Base-by-base conservation (phyloP, 53 echinoderm and acorn worm species). In the Zoroaster sp. region DNA sequence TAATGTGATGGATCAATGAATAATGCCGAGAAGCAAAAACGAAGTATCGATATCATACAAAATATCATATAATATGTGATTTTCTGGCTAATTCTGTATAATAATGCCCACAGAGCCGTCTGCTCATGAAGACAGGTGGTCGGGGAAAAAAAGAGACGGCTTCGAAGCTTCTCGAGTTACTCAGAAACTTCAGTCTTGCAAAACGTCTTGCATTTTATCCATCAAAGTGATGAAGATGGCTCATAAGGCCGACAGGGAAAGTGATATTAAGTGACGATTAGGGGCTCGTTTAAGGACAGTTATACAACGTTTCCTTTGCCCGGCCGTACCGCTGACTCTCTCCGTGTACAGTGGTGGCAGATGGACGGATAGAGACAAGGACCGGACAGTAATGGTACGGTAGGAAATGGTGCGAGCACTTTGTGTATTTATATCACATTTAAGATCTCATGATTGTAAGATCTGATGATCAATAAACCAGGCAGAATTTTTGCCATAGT, bases 211-310 rank as follows among this genome's bases (percentile, higher is more conserved):
- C 35, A 18, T 17, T 15, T 32, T 76, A 28, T 40, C 6, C 54
- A 6, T 79, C 53, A 25, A 79, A 79, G 51, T 20, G 63, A 59
- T 54, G 23, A 37, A 35, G 33, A 45, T 20, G 35, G 36, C 28
- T n/a, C 8, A 38, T 28, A 41, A 65, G 40, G 67, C 37, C 46
- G 34, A 35, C 47, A 15, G 36, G 68, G 82, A 85, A 44, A 85
- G 35, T 38, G 71, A 85, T 85, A 85, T 85, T 85, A 85, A 71
- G 33, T 71, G 71, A 34, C 85, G 51, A 85, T 85, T 85, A 85
- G 49, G n/a, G 70, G 46, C 85, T 85, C 85, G 35, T 85, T 85
- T 43, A 15, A 46, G 9, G 51, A 47, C 45, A 49, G 47, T 85
- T 85, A n/a, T n/a, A 85, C 44, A 23, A 70, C 28, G 70, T 46